These are phyloP conservation scores for Drosophila melanosoma DNA, from an alignment of 2,888 invertebrate species.

Conservation along the genomic window DNA sequence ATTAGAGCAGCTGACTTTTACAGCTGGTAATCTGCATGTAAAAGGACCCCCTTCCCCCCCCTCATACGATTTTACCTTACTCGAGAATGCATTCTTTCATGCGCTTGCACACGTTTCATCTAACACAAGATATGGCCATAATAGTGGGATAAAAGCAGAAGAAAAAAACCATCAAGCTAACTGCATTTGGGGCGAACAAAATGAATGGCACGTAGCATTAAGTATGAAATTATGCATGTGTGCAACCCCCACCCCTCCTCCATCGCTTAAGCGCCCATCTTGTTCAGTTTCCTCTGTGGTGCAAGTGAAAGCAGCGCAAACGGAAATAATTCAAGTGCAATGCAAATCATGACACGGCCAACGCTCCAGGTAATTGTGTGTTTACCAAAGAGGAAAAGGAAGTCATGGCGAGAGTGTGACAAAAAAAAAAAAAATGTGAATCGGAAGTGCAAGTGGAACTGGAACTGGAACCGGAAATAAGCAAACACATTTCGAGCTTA, in stretches of 20 bases:
- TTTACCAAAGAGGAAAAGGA: constrained; percentile 68
- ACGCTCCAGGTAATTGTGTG: constrained; percentile 76
- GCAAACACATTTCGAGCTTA: constrained; percentile 66
- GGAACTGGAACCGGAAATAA: constrained; percentile 49
- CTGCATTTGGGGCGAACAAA: constrained; percentile 75
- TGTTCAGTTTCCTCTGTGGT: constrained; percentile 9
- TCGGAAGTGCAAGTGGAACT: neutral
- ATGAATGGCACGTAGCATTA: constrained; percentile 66
- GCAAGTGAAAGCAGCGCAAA: constrained; percentile 54
- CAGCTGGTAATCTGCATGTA: constrained; percentile 69
- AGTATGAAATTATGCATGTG: constrained; percentile 76
- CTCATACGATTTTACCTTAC: neutral
- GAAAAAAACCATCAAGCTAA: constrained; percentile 29
- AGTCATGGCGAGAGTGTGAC: constrained; percentile 21
- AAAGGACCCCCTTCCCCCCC: constrained; percentile 33
- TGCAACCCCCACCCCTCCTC: constrained; percentile 12
- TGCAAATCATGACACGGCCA: constrained; percentile 75
- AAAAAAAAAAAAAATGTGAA: constrained; percentile 21
- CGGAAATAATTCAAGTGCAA: constrained; percentile 80
- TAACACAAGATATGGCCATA: constrained; percentile 58
- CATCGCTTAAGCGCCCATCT: neutral
- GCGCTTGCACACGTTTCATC: constrained; percentile 49
- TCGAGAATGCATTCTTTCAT: constrained; percentile 4
- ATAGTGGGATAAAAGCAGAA: constrained; percentile 30
- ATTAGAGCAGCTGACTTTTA: constrained; percentile 57